These are phyloP conservation scores for Chloropsis hardwickii DNA, from an alignment of 2,113 vertebrate genomes.

Conservation along the genomic window DNA sequence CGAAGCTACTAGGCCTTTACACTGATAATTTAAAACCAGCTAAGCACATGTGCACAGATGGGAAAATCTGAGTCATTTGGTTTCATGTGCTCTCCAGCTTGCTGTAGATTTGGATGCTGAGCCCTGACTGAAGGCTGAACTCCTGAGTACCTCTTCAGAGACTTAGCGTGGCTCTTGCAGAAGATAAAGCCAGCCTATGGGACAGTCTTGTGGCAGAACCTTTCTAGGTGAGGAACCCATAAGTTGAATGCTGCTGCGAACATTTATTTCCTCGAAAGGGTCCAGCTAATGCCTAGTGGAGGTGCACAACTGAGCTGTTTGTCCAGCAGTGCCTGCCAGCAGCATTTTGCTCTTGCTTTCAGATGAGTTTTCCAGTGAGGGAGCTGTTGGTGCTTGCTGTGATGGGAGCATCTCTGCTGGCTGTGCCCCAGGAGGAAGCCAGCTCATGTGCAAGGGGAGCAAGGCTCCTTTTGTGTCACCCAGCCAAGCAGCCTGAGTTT, in stretches of 20 bases:
- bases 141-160: background rate
- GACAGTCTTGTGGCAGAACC: background rate
- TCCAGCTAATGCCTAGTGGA: background rate
- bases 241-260: background rate
- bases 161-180: background rate
- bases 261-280: background rate
- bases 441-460: background rate
- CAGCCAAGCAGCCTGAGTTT: background rate
- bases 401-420: background rate
- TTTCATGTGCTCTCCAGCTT: constrained; percentile 57
- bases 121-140: background rate
- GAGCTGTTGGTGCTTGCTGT: background rate
- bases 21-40: constrained; percentile 71
- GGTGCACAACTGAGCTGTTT: background rate
- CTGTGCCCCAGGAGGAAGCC: fast-evolving
- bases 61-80: constrained; percentile 63
- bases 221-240: background rate
- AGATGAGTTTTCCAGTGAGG: background rate
- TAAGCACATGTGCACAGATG: constrained; percentile 67
- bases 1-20: constrained; percentile 65
- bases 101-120: background rate
- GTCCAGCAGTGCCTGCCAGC: background rate
- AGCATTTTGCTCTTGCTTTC: background rate
- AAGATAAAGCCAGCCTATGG: background rate
- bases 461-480: background rate